Evolutionary conservation across 2,888 invertebrate species (phyloP), one percentile per base, ranked within the genome.

Genomic region (Lepas anatifera): DNA sequence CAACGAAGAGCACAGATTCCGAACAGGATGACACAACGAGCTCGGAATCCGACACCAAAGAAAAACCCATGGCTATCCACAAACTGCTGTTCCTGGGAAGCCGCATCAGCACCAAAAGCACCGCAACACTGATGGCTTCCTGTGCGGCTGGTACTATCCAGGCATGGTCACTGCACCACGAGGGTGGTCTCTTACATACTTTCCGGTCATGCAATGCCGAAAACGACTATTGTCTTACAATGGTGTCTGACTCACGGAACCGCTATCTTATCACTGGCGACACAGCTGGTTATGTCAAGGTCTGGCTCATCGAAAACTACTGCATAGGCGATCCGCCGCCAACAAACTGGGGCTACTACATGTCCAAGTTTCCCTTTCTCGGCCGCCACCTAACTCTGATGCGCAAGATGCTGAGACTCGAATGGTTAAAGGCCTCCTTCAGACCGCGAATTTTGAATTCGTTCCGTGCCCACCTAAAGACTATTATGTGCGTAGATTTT

Each of bases 81-180:
- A 84, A 86, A 71, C 84, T 88, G 78, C 77, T 88, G 68, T 90
- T 89, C 78, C 81, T 92, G 35, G 79, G 83, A 70, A 84, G 84
- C 0, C 82, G 92, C 70, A 81, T 83, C 41, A 80, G 82, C 77
- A 80, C 80, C 43, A 81, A 82, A 43, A 77, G 81, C 10, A 80
- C 83, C 50, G 92, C 89, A 16, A 87, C 87, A 1, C 80, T 92
- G 18, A 78, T 91, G 69, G 83, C 91, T 0, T 84, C 89, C 0
- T 79, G 92, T 73, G 89, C 89, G 77, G 89, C 88, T 74, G 92
- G 92, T 0, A 81, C 84, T 71, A 82, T 81, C 10, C 89, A 92
- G 81, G 84, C 88, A 32, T 93, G 92, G 89, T 90, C 90, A 27
- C 88, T 90, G 78, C 89, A 90, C 79, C 83, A 87, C 50, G 84